Conservation (phyloP, 2,797 vertebrate species). For the Gambusia yucatana region DNA sequence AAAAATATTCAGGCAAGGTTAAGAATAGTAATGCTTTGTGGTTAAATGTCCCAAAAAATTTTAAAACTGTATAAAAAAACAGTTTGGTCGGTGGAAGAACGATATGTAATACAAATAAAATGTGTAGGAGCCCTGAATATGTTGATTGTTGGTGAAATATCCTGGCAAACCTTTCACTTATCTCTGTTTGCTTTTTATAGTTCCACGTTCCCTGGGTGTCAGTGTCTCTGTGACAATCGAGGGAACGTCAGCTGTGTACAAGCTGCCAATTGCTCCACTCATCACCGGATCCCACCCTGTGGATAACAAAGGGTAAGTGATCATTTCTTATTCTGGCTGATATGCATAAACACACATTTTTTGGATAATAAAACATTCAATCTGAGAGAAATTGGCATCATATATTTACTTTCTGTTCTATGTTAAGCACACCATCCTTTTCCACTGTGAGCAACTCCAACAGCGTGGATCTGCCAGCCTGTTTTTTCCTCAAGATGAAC, state of each 20-base stretch:
- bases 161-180: background rate
- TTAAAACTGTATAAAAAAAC: background rate
- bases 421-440: slow-evolving; percentile 92
- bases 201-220: slow-evolving; percentile 91
- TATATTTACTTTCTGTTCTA: slow-evolving; percentile 13
- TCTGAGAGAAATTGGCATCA: background rate
- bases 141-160: background rate
- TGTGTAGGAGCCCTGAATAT: background rate
- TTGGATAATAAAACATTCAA: background rate
- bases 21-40: background rate
- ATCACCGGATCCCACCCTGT: slow-evolving; percentile 97
- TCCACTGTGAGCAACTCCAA: slow-evolving; percentile 95
- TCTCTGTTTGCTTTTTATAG: slow-evolving; percentile 65
- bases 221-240: slow-evolving; percentile 94
- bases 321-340: background rate
- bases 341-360: background rate
- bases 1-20: background rate
- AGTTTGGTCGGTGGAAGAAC: background rate
- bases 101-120: background rate
- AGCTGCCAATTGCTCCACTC: slow-evolving; percentile 95
- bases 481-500: slow-evolving; percentile 97
- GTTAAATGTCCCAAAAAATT: background rate
- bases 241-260: slow-evolving; percentile 90
- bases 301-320: slow-evolving; percentile 93
- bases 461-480: slow-evolving; percentile 97